Conservation (phyloP, 2,113 vertebrate genomes). For the Jaculus jaculus region DNA sequence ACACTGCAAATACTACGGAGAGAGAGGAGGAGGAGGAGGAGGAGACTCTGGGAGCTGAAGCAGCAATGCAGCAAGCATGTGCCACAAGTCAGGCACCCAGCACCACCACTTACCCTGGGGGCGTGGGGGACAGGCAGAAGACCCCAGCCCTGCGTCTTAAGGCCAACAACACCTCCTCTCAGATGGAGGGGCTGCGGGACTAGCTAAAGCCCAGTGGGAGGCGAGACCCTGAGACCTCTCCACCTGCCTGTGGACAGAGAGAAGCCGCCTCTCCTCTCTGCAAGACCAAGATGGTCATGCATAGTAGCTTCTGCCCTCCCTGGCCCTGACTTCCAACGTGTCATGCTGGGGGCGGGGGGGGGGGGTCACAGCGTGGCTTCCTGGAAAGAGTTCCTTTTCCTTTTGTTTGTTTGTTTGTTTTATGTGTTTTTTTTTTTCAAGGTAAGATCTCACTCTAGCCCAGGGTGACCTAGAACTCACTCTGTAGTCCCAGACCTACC, state of each 20-base stretch:
- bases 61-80: not conserved
- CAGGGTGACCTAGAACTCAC: not conserved
- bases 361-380: not conserved
- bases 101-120: not conserved
- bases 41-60: not conserved
- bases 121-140: not conserved
- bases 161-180: not conserved
- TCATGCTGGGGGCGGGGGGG: too few relatives aligned
- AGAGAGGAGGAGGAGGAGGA: too few relatives aligned
- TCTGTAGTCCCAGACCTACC: not conserved
- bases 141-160: not conserved
- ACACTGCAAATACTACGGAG: too few relatives aligned
- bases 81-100: not conserved
- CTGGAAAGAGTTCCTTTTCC: not conserved
- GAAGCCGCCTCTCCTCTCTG: not conserved
- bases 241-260: not conserved
- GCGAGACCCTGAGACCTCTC: not conserved
- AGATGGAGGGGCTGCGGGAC: not conserved
- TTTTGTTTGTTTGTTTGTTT: not conserved
- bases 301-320: not conserved
- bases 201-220: not conserved
- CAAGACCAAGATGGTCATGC: fast-evolving
- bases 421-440: not conserved
- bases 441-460: not conserved
- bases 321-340: not conserved